Conservation (phyloP, 2,797 vertebrate species). For the Premnoplex brunnescens region DNA sequence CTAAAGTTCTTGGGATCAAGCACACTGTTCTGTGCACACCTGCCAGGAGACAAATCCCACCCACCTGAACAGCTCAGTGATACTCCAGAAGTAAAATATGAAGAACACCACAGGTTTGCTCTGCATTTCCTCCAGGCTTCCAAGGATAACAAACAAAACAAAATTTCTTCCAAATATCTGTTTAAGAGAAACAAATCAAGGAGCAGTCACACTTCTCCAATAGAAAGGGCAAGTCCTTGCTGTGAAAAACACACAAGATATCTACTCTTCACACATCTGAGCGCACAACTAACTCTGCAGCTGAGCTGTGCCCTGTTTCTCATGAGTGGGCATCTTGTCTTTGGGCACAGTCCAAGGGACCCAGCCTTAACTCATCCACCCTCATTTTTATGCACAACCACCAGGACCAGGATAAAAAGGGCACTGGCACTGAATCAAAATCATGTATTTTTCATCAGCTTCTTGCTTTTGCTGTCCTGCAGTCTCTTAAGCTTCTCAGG, state of each 20-base stretch:
- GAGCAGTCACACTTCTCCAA: background rate
- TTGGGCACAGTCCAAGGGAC: background rate
- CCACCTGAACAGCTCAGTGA: conserved; percentile 90
- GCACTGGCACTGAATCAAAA: background rate
- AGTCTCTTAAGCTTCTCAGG: background rate
- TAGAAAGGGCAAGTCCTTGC: background rate
- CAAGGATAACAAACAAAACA: conserved; percentile 91
- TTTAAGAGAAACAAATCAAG: background rate
- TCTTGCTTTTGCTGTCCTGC: background rate
- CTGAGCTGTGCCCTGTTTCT: background rate
- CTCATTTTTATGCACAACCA: background rate
- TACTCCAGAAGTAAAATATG: conserved; percentile 92
- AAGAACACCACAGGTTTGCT: conserved; percentile 92
- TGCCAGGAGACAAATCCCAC: background rate
- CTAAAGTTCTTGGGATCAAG: background rate
- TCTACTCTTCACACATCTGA: background rate
- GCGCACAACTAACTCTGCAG: background rate
- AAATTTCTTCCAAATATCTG: conserved; percentile 93
- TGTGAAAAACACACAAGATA: background rate
- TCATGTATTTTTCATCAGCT: background rate
- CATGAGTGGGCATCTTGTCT: background rate
- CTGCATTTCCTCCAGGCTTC: conserved; percentile 92
- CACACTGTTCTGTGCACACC: background rate
- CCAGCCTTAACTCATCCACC: background rate
- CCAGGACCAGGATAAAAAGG: background rate